Evolutionary conservation across 2,888 invertebrate genomes (phyloP).

Genomic region (Leptarthrus brevirostris): DNA sequence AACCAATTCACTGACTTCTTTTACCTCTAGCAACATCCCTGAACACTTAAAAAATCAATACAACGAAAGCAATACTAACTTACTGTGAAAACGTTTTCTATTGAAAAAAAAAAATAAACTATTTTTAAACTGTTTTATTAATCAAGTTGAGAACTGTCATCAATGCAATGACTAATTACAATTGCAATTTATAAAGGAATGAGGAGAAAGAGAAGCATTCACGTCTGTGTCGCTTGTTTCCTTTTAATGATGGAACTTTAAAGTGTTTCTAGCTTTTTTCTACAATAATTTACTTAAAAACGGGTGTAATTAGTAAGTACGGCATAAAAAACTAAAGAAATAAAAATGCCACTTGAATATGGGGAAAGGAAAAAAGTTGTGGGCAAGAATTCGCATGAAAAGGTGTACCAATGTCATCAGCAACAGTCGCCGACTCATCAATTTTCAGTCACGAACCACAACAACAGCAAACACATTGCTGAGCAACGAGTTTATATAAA

Average conservation of each 20-base stretch:
- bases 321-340: no score
- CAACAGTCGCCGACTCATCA: conserved; percentile 48
- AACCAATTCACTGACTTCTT: no score
- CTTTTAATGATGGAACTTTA: no score
- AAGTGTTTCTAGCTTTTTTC: no score
- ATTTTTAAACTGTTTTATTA: not conserved
- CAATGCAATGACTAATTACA: no score
- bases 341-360: conserved; percentile 35
- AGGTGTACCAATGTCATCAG: conserved; percentile 51
- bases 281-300: no score
- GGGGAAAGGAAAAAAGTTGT: conserved; percentile 27
- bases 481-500: conserved; percentile 28
- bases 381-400: conserved; percentile 41
- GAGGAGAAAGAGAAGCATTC: no score
- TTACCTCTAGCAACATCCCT: conserved; percentile 18
- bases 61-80: conserved; percentile 67
- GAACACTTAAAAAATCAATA: conserved; percentile 55
- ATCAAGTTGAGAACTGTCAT: no score
- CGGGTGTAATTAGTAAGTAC: no score
- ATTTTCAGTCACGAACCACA: conserved; percentile 44
- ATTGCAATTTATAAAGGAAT: no score
- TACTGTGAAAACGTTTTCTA: conserved; percentile 60
- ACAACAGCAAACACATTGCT: conserved; percentile 50
- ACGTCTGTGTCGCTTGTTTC: no score
- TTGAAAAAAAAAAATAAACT: not conserved